Evolutionary conservation across 2,113 vertebrate species (phyloP).

Genomic region (Strigops habroptila): DNA sequence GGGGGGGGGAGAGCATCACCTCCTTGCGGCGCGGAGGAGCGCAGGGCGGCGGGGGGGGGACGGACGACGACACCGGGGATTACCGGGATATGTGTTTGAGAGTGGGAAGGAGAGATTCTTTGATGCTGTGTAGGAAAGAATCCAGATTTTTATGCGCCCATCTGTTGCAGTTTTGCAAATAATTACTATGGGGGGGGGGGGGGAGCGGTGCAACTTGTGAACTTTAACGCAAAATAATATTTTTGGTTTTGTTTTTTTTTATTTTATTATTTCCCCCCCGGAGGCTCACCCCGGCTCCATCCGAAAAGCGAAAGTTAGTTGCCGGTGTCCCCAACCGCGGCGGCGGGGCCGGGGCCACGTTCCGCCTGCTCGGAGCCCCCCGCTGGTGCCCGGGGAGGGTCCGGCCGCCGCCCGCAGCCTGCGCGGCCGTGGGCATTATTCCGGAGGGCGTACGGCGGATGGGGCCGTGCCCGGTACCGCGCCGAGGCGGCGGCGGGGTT

Average conservation of each 20-base stretch:
- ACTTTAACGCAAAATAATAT: slow-evolving; percentile 2
- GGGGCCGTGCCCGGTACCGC: slow-evolving; percentile 81
- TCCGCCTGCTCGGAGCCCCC: no score
- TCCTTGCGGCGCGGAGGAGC: background rate
- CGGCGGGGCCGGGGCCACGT: background rate
- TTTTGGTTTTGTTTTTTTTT: no score
- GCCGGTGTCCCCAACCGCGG: background rate
- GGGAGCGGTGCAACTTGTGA: background rate
- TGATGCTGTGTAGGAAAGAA: slow-evolving; percentile 50
- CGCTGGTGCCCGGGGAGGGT: background rate
- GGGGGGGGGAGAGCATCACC: slow-evolving; percentile 8
- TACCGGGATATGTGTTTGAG: background rate
- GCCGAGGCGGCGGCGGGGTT: no score
- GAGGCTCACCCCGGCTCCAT: slow-evolving; percentile 33
- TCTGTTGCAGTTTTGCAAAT: slow-evolving; percentile 72
- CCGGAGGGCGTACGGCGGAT: slow-evolving; percentile 77
- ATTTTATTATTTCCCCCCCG: no score
- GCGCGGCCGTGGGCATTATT: slow-evolving; percentile 73
- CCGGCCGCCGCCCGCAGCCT: background rate
- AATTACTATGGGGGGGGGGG: no score
- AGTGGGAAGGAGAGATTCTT: background rate
- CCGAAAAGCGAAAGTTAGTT: slow-evolving; percentile 55
- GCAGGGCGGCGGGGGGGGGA: background rate
- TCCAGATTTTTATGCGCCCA: slow-evolving; percentile 57
- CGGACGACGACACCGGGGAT: no score